phyloP scores from a whole-genome alignment of 2,113 vertebrate genomes.

The Orientallactaga bullata region DNA sequence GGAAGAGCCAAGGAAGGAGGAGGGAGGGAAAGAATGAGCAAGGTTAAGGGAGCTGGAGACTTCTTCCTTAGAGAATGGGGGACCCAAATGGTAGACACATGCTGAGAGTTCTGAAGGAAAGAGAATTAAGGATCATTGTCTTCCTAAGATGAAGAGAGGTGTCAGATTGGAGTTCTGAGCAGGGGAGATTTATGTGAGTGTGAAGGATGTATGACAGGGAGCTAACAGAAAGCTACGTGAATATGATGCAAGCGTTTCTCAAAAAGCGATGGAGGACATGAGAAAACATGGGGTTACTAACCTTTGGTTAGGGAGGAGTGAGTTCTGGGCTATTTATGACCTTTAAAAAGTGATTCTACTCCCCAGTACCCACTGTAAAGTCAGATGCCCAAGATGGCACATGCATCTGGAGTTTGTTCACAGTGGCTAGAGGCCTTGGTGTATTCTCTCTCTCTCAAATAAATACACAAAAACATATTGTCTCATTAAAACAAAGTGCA shows the following conservation, averaged over 20 bases:
- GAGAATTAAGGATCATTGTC: background rate
- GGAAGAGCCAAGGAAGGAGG: background rate
- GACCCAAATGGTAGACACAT: too few relatives aligned
- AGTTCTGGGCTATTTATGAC: background rate
- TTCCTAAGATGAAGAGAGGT: too few relatives aligned
- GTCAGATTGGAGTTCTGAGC: background rate
- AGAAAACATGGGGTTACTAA: too few relatives aligned
- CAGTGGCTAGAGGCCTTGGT: too few relatives aligned
- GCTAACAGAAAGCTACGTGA: rapidly evolving
- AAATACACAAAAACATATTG: too few relatives aligned
- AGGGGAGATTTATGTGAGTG: background rate
- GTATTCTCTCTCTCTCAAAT: too few relatives aligned
- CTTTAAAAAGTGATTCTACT: background rate
- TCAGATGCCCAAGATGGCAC: too few relatives aligned
- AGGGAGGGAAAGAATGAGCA: background rate
- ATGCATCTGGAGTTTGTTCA: too few relatives aligned
- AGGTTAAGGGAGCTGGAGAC: background rate
- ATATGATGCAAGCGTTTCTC: background rate
- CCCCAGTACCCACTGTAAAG: too few relatives aligned
- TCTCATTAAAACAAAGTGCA: too few relatives aligned
- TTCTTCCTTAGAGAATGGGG: background rate
- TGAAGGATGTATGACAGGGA: background rate
- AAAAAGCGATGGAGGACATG: background rate
- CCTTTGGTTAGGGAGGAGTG: too few relatives aligned
- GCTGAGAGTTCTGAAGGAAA: background rate